Conservation (phyloP, 2,113 vertebrate genomes). For the Amazona vittata region DNA sequence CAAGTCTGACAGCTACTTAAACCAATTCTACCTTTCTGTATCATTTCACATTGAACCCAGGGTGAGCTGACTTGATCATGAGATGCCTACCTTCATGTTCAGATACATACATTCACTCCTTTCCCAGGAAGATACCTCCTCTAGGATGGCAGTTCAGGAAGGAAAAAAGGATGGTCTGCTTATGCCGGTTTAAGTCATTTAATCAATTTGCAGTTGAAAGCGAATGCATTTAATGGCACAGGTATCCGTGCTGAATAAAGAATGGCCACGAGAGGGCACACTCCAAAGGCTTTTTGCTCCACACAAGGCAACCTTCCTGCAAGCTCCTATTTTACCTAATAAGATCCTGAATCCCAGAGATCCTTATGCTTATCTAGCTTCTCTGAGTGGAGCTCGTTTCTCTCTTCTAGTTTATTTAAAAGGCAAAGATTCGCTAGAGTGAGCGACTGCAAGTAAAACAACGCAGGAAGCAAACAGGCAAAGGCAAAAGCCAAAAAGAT, state of each 20-base stretch:
- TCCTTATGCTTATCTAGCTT: slow-evolving; percentile 25
- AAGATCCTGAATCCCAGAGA: slow-evolving; percentile 18
- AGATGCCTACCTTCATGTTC: neutral
- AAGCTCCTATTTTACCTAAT: slow-evolving; percentile 10
- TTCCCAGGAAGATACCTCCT: neutral
- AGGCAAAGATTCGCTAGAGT: neutral
- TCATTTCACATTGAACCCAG: neutral
- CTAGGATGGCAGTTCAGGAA: neutral
- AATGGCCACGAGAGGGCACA: slow-evolving; percentile 79
- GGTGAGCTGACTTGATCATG: neutral
- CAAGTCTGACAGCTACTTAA: neutral
- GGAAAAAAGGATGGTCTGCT: neutral
- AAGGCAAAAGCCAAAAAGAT: neutral
- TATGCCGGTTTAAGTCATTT: neutral
- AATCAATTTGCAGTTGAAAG: neutral
- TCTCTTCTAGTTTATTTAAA: slow-evolving; percentile 4
- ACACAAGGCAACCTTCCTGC: neutral
- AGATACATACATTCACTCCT: neutral
- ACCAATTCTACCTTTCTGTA: neutral
- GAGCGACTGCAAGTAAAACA: neutral
- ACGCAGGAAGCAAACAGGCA: neutral
- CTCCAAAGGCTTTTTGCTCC: slow-evolving; percentile 73
- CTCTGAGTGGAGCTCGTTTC: slow-evolving; percentile 13
- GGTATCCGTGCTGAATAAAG: neutral
- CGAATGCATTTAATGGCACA: neutral